phyloP scores from a whole-genome alignment of 2,113 vertebrate species.

The Myotis lucifugus region DNA sequence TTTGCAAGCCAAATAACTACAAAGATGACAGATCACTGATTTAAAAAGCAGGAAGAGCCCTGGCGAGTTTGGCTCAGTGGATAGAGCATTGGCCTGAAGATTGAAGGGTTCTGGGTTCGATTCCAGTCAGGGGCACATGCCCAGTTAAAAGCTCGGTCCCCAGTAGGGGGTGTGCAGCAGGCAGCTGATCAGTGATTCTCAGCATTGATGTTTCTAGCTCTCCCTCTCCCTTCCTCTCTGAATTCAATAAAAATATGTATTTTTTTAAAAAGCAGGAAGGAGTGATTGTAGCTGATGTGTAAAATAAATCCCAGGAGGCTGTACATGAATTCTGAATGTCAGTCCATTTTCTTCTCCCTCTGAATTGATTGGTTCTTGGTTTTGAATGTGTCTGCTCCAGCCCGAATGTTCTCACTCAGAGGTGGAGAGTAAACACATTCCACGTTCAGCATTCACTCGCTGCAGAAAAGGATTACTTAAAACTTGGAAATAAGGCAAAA shows the following conservation, averaged over 20 bases:
- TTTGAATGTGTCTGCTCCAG: background rate
- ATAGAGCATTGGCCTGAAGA: too few species aligned
- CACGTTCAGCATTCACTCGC: background rate
- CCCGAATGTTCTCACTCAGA: background rate
- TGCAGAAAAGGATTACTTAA: background rate
- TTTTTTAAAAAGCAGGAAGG: background rate
- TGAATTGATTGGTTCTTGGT: background rate
- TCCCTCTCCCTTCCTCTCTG: too few species aligned
- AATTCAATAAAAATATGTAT: too few species aligned
- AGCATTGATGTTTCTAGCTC: too few species aligned
- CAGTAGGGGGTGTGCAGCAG: too few species aligned
- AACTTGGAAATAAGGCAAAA: conserved; percentile 1
- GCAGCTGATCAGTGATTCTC: too few species aligned
- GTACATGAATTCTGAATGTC: background rate
- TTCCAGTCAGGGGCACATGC: too few species aligned
- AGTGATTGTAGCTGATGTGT: background rate
- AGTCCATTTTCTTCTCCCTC: background rate
- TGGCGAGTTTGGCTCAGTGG: too few species aligned
- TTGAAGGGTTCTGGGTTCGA: too few species aligned
- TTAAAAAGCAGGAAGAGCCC: background rate
- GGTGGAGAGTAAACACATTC: background rate
- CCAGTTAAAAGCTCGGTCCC: too few species aligned
- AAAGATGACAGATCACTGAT: background rate
- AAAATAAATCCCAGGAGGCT: background rate
- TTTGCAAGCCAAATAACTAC: conserved; percentile 18